These are phyloP conservation scores for Acanthochromis polyacanthus DNA, from an alignment of 2,113 vertebrate genomes.

Conservation along the genomic window DNA sequence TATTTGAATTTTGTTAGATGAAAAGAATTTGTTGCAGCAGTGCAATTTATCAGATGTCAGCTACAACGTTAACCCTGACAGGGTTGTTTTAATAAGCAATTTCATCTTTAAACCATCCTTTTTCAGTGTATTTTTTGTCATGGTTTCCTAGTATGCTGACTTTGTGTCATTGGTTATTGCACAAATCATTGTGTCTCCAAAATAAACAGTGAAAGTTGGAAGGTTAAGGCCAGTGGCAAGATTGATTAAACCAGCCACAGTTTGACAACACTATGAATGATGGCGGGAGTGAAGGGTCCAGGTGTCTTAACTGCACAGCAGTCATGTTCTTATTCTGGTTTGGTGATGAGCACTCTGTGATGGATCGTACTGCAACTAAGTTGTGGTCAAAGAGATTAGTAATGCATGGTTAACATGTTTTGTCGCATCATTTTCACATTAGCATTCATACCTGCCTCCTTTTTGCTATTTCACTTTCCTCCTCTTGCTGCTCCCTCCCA, in stretches of 20 bases:
- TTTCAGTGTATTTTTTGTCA: too few species aligned
- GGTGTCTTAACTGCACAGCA: background rate
- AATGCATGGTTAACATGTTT: constrained; percentile 40
- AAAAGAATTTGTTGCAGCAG: background rate
- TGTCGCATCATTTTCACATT: constrained; percentile 33
- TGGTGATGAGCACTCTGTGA: constrained; percentile 31
- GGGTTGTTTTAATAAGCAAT: too few species aligned
- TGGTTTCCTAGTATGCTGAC: background rate
- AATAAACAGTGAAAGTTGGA: background rate
- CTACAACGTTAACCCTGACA: too few species aligned
- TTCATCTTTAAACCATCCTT: background rate
- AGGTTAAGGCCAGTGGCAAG: background rate
- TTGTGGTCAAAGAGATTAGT: constrained; percentile 39
- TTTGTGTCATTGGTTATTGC: background rate
- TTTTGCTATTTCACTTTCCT: constrained; percentile 47
- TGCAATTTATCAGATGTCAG: too few species aligned
- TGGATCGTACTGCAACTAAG: constrained; percentile 37
- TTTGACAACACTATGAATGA: background rate
- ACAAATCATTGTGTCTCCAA: background rate
- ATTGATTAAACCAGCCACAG: background rate
- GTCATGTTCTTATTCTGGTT: background rate
- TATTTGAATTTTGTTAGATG: background rate
- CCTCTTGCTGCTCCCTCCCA: constrained; percentile 44
- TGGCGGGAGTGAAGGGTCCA: background rate
- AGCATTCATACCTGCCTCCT: constrained; percentile 18